Evolutionary conservation across 1,140 invertebrate genomes (phyloP), one percentile per base, ranked within the genome.

Genomic region (Drosophila nannoptera): DNA sequence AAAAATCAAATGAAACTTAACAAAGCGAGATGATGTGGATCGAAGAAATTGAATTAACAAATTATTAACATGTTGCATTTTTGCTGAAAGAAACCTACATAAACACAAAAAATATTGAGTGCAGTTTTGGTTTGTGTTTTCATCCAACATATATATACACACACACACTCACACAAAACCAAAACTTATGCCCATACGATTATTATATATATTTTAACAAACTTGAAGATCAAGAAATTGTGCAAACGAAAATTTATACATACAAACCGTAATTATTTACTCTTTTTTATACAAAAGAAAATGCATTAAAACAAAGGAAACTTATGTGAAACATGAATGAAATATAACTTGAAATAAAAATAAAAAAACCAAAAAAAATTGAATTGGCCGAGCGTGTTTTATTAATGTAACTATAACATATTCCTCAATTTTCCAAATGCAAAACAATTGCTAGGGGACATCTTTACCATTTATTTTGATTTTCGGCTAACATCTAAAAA

Each of bases 251-350:
- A 66, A 64, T 52, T 81, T 77, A 84, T 86, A 83, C 69, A 83
- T 64, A 73, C 76, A 86, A 83, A 86, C 62, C 77, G 74, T 75
- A 86, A 83, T 86, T 82, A 82, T 86, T 80, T 84, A 87, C 81
- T 77, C 76, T 88, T 88, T 87, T 87, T 88, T 88, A 88, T 88
- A 88, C 81, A 88, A 88, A 22, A 80, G 61, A 73, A 82, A 84
- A 77, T 60, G 69, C 77, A 86, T 84, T 84, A 86, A 63, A 52
- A 29, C 45, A 81, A 70, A 80, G 77, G 73, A 75, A 74, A 62
- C 69, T 73, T 77, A 86, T 88, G 81, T 88, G 87, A 88, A 88
- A 88, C 78, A 87, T 88, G 87, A 88, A 83, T 86, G 81, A 86
- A 86, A 87, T 86, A 86, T 86, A 81, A 86, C 82, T 81, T 86